phyloP scores from a whole-genome alignment of 2,797 vertebrate species.

The Sorex maritimensis region DNA sequence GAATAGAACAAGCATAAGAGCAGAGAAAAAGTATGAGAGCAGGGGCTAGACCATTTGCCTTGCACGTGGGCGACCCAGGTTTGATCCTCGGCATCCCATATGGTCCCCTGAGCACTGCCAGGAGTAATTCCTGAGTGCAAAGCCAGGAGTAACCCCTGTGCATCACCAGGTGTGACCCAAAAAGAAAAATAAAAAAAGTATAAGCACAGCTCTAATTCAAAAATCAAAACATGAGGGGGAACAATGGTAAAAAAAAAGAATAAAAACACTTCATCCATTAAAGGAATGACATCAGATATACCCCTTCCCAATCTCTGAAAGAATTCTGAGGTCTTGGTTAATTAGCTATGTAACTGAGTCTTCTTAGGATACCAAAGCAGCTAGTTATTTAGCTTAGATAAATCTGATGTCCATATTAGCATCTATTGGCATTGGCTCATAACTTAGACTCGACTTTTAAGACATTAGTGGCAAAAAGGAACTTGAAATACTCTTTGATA shows the following conservation, averaged over 20 bases:
- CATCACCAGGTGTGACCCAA: too few relatives aligned
- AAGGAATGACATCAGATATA: conserved; percentile 2
- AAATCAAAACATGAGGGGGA: too few relatives aligned
- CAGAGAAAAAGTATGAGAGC: conserved; percentile 44
- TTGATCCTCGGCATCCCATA: too few relatives aligned
- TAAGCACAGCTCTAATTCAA: conserved; percentile 33
- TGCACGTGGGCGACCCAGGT: too few relatives aligned
- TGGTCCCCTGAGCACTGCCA: too few relatives aligned
- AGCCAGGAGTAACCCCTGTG: too few relatives aligned
- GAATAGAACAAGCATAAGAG: not conserved
- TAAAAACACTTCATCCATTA: conserved; percentile 55
- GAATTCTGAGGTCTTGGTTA: conserved; percentile 10
- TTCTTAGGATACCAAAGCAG: conserved; percentile 44
- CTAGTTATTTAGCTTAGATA: conserved; percentile 47
- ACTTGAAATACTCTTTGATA: conserved; percentile 19
- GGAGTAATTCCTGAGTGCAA: too few relatives aligned
- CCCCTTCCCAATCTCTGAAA: too few relatives aligned
- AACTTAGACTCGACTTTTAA: conserved; percentile 63
- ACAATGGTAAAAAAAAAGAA: not conserved
- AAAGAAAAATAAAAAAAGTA: too few relatives aligned
- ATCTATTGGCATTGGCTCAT: conserved; percentile 52
- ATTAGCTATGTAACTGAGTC: not conserved
- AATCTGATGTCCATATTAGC: conserved; percentile 48
- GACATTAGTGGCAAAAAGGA: conserved; percentile 42
- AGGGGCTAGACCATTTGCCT: not conserved